Conservation (phyloP, 2,797 vertebrate genomes). For the Gallirallus australis region DNA sequence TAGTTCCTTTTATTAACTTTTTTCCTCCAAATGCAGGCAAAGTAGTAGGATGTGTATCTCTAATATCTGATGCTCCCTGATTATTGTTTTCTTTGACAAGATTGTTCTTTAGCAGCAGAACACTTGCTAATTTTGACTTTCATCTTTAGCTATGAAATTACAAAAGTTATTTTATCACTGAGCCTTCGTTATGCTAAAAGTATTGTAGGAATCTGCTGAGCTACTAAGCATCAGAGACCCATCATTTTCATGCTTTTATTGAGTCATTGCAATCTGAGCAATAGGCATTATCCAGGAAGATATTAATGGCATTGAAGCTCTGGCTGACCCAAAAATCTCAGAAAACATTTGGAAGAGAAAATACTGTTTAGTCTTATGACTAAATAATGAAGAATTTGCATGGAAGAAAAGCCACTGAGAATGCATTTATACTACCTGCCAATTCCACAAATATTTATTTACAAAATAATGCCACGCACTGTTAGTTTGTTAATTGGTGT, state of each 20-base stretch:
- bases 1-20: slow-evolving; percentile 33
- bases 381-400: neutral
- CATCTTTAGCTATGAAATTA: neutral
- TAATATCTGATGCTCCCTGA: neutral
- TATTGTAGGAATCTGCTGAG: neutral
- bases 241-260: neutral
- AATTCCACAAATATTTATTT: neutral
- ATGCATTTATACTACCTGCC: neutral
- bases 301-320: neutral
- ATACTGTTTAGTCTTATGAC: neutral
- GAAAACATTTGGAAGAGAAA: neutral
- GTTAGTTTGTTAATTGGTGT: neutral
- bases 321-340: neutral
- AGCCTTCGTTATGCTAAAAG: neutral
- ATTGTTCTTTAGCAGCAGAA: neutral
- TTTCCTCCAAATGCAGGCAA: neutral
- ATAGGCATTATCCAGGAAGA: neutral
- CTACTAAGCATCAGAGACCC: neutral
- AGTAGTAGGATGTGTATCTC: neutral
- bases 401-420: neutral
- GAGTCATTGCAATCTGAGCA: neutral
- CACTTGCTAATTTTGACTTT: neutral
- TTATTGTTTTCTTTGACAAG: neutral
- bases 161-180: neutral
- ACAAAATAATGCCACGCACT: neutral